Base-by-base conservation (phyloP, 2,113 vertebrate species). In the Gallinago paraguaiae region DNA sequence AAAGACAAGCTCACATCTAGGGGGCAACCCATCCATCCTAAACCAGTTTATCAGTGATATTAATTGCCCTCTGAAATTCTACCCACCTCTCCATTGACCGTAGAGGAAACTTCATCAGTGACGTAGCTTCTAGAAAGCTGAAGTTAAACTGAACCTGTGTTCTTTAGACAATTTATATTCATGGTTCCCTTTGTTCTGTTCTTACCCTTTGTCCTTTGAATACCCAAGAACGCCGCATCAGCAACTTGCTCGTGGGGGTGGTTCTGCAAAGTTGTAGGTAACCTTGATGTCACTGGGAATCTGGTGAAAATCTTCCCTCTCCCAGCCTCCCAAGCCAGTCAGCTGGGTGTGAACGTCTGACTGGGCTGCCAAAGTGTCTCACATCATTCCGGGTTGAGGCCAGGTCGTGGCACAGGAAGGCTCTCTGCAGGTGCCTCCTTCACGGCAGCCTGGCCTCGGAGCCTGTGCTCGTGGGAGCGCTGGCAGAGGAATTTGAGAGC, bases 351-450 rank as follows among this genome's bases (percentile, higher is more conserved):
- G 90, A 92, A 93, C 4, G 25, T 86, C 70, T 80, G 92, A 4
- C 67, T 39, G 79, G 61, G 85, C 95, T 95, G 94, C 90, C 90
- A 70, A 12, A 80, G 78, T 1, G 2, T 30, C 28, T 80, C n/a
- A 35, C 18, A 12, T 85, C 59, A 10, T 2, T 1, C 2, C 4
- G 10, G 71, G 75, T 53, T 67, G 72, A 82, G 74, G 54, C 74
- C 10, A 25, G 89, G 87, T 20, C 7, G 0, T 88, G 95, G 33
- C 46, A 13, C 78, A 82, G 96, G 87, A 85, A 75, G 67, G 67
- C 24, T 93, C 93, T 61, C 91, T 85, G 93, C 71, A 77, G 95
- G 95, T 91, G 85, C 54, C 82, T 24, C 65, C 82, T 45, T 31
- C 77, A 15, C 5, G 18, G 35, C 56, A 8, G 35, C 43, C 25